A percentile compares a stretch with the other conserved stretches of the same genome.
Evolutionary conservation across 2,113 vertebrate species (phyloP).

Genomic region (Apodemus sylvaticus): DNA sequence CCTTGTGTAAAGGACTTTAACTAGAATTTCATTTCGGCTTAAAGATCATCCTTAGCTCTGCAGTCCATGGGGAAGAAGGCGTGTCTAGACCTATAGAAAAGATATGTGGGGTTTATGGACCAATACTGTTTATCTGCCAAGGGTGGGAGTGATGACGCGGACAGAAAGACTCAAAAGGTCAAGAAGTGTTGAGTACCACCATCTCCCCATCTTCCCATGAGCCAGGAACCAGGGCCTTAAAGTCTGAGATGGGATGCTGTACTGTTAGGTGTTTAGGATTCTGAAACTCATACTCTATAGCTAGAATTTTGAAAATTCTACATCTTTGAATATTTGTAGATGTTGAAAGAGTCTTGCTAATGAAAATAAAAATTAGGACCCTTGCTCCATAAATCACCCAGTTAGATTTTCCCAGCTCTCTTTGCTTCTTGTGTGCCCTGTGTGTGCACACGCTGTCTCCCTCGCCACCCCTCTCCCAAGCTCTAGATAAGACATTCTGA

Average conservation of each 20-base stretch:
- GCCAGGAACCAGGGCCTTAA: neutral
- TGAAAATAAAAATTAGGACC: neutral
- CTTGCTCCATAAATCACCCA: neutral
- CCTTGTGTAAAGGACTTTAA: neutral
- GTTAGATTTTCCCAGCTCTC: neutral
- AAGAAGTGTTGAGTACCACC: neutral
- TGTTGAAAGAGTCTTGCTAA: neutral
- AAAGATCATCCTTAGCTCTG: neutral
- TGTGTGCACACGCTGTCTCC: neutral
- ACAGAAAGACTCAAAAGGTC: neutral
- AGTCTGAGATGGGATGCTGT: neutral
- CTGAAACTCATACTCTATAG: neutral
- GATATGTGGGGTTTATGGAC: accelerated
- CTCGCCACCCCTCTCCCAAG: neutral
- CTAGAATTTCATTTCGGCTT: neutral
- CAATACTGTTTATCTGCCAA: accelerated
- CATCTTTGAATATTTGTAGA: neutral
- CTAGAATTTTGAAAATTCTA: neutral
- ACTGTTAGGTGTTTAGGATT: neutral
- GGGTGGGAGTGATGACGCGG: neutral
- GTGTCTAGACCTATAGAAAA: neutral
- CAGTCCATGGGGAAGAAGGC: neutral
- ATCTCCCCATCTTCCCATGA: accelerated
- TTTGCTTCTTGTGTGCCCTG: neutral
- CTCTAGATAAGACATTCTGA: neutral